Evolutionary conservation across 2,797 vertebrate genomes (phyloP).

Genomic region (Naso thynnoides): DNA sequence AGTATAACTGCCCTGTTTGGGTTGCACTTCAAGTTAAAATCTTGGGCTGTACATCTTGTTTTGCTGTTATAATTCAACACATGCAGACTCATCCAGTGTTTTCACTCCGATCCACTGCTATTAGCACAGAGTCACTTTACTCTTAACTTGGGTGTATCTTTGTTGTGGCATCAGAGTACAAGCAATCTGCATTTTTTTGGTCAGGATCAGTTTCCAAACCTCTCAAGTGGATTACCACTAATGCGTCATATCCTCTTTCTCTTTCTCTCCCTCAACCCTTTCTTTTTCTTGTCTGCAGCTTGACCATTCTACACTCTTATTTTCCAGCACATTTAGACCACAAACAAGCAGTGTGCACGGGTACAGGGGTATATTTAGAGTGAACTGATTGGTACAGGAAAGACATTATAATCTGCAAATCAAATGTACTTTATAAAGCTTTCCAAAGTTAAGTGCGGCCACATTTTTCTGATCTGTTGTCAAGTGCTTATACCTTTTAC

Average conservation of each 20-base stretch:
- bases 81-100: background rate
- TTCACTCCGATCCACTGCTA: conserved; percentile 32
- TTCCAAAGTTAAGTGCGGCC: background rate
- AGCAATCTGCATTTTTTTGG: conserved; percentile 74
- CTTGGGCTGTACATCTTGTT: conserved; percentile 16
- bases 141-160: conserved; percentile 43
- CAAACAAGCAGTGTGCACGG: background rate
- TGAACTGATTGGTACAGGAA: conserved; percentile 1
- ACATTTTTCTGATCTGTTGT: conserved; percentile 9
- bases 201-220: conserved; percentile 78
- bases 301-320: background rate
- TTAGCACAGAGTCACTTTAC: conserved; percentile 65
- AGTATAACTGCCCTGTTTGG: background rate
- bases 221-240: conserved; percentile 74
- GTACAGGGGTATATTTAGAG: background rate
- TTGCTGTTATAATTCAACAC: background rate
- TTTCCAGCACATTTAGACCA: background rate
- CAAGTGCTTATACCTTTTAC: background rate
- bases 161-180: conserved; percentile 68
- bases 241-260: conserved; percentile 78
- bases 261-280: conserved; percentile 32
- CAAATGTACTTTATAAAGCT: background rate
- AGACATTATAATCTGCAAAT: background rate
- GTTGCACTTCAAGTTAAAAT: conserved; percentile 3
- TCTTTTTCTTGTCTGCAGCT: conserved; percentile 16